Base-by-base conservation (phyloP, 2,888 invertebrate species). In the Dinocampus coccinellae region DNA sequence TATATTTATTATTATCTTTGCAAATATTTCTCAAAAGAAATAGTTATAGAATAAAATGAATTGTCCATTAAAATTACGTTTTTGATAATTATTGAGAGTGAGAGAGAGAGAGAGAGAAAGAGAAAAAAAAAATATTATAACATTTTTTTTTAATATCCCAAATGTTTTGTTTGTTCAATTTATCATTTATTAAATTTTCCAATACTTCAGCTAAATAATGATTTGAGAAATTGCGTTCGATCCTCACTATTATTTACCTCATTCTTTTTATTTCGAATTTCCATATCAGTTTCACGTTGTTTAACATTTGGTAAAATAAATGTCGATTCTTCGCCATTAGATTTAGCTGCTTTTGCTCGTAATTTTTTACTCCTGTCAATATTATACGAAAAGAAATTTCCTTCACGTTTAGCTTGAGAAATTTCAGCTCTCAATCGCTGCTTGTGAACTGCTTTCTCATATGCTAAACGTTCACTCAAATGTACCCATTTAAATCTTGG, bases 401-500 rank as follows among this genome's bases (percentile, higher is more conserved):
- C 93, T 86, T 97, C 96, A 87, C 94, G 93, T 87, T 97, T 97
- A 0, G 96, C 98, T 84, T 97, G 95, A 13, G 95, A 92, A 69
- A 98, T 94, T 89, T 98, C 98, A 0, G 94, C 92, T 77, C 94
- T 89, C 75, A 97, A 88, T 83, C 95, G 92, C 86, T 98, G 97
- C 83, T 94, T 93, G 80, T 93, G 93, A 0, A 96, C 95, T 22
- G 96, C 96, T 85, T 93, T 93, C 87, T 99, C 98, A 87, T 97
- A 98, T 2, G 95, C 95, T 78, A 99, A 89, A 78, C 97, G 91
- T 88, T 99, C 99, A 85, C 95, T 95, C 53, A 99, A 90, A 88
- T 99, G 98, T 33, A 93, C 90, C 99, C 99, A 99, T 88, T 98
- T 98, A 85, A 99, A 99, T 77, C 95, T 92, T 2, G 96, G 93